Evolutionary conservation across 30 jellyfish, hydroid and myxozoan species (phyloP).

Genomic region (Pelagia noctiluca): DNA sequence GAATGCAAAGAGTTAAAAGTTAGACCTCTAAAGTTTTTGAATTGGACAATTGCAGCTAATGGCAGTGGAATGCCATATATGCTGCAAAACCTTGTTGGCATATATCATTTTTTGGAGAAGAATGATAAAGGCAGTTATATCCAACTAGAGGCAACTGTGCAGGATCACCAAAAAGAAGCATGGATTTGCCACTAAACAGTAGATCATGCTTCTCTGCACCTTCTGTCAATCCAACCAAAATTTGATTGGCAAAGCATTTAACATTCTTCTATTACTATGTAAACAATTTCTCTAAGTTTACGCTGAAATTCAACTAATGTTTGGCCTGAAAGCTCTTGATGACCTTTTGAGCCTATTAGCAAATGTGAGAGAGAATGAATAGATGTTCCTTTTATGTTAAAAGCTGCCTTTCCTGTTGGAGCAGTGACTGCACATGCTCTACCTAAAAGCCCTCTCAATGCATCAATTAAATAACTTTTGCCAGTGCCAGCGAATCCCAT

Average conservation of each 20-base stretch:
- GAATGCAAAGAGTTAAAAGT: neutral
- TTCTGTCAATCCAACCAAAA: conserved; percentile 16
- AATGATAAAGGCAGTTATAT: neutral
- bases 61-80: conserved; percentile 28
- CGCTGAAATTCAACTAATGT: neutral
- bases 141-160: conserved; percentile 20
- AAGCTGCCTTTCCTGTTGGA: conserved; percentile 6
- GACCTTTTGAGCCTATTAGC: neutral
- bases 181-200: conserved; percentile 15
- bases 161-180: conserved; percentile 1
- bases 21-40: conserved; percentile 46
- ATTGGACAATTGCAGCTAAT: conserved; percentile 44
- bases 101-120: neutral
- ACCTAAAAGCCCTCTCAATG: neutral
- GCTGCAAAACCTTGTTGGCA: neutral
- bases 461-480: neutral
- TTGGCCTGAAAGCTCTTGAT: conserved; percentile 11
- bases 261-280: conserved; percentile 13
- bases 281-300: neutral
- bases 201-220: conserved; percentile 1
- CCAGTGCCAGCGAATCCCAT: neutral
- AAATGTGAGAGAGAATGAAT: conserved; percentile 11
- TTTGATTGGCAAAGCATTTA: neutral
- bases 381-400: neutral
- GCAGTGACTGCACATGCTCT: neutral